Evolutionary conservation across 2,888 invertebrate species (phyloP), one percentile per base, ranked within the genome.

Genomic region (Ephialtes manifestator): DNA sequence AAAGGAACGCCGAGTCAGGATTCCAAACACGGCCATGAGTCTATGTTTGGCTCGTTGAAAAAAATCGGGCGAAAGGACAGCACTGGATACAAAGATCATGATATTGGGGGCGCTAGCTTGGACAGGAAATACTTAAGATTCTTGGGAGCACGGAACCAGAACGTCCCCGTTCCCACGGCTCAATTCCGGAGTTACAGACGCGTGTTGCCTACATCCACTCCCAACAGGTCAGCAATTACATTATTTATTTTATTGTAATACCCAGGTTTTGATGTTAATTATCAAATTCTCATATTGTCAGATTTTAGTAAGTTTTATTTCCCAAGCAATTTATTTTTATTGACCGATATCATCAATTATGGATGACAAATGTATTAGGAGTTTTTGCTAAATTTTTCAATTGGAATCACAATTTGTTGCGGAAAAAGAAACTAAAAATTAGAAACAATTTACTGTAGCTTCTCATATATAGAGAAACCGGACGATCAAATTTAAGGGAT

Each of bases 131-230:
- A 96, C 89, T 94, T 95, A 75, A 94, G 95, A 92, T 96, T 96
- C 89, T 95, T 96, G 87, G 94, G 95, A 39, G 90, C 91, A 86
- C 92, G 95, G 95, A 96, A 96, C 88, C 95, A 94, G 83, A 95
- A 95, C 91, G 95, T 96, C 79, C 97, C 97, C 0, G 97, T 97
- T 63, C 97, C 97, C 43, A 97, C 97, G 0, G 97, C 97, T 70
- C 97, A 97, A 92, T 97, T 97, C 94, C 95, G 97, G 88, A 97
- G 97, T 90, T 97, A 97, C 91, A 94, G 97, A 89, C 96, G 96
- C 91, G 96, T 95, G 83, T 95, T 96, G 46, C 95, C 96, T 10
- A 89, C 90, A 2, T 91, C 93, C 1, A 92, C 91, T 2, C 87
- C 93, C 35, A 92, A 89, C 67, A 91, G 91, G 92, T 92, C 70